phyloP scores from a whole-genome alignment of 2,113 vertebrate species.

The Leuciscus idus region DNA sequence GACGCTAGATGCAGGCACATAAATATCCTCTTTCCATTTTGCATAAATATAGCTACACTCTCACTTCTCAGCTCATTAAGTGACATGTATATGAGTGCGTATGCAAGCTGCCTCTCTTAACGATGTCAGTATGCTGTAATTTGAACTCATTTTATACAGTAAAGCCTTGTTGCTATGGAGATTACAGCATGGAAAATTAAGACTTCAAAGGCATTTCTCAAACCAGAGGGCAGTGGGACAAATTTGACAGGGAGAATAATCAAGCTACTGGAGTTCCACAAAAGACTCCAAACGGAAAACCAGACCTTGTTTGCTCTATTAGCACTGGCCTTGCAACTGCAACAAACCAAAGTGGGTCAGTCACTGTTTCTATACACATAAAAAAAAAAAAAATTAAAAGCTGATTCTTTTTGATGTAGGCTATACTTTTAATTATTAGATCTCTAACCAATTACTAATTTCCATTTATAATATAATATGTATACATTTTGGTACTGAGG shows the following conservation, averaged over 20 bases:
- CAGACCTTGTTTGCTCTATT: background rate
- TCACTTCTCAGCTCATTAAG: background rate
- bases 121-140: background rate
- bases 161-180: slow-evolving; percentile 30
- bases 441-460: background rate
- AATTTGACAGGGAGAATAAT: background rate
- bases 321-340: background rate
- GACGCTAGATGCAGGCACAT: background rate
- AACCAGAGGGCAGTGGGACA: background rate
- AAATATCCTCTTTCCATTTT: background rate
- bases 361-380: background rate
- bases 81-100: slow-evolving; percentile 2
- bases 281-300: background rate
- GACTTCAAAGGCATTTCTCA: background rate
- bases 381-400: no score
- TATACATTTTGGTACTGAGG: background rate
- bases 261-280: background rate
- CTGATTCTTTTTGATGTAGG: no score
- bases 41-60: background rate
- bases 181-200: background rate
- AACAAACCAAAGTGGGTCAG: background rate
- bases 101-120: background rate
- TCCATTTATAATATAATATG: background rate
- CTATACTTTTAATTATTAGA: no score
- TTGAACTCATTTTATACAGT: background rate